Percentiles rank a stretch among this genome's conserved stretches.
phyloP scores from a whole-genome alignment of 2,113 vertebrate species.

The Mixornis gularis region DNA sequence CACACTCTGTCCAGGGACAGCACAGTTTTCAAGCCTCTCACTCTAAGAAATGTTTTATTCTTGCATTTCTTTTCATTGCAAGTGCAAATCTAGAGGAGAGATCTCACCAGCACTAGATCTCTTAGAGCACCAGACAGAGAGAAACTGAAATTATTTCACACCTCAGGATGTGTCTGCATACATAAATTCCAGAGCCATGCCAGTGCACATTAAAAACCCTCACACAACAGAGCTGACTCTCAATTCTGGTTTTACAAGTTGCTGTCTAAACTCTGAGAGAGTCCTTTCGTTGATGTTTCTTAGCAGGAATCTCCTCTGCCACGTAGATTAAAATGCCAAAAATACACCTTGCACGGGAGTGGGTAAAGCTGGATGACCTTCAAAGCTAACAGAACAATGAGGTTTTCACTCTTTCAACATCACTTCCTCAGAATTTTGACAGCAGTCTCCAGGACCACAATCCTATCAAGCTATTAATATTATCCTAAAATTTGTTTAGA shows the following conservation, averaged over 20 bases:
- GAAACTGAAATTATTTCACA: not conserved
- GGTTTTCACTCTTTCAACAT: not conserved
- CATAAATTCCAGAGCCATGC: not conserved
- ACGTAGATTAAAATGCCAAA: not conserved
- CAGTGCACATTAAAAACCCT: not conserved
- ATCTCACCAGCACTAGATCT: not conserved
- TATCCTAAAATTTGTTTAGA: conserved; percentile 10
- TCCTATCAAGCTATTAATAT: not conserved
- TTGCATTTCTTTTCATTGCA: not conserved
- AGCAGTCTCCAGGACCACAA: not conserved
- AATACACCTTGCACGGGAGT: conserved; percentile 14
- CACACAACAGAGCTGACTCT: not conserved
- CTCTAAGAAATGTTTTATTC: not conserved
- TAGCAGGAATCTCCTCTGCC: conserved; percentile 18
- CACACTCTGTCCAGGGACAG: not conserved
- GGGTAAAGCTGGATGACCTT: not conserved
- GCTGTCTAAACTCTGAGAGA: not conserved
- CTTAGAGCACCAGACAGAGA: not conserved
- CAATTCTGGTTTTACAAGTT: not conserved
- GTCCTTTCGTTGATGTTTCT: not conserved
- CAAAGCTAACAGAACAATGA: not conserved
- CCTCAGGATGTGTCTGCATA: not conserved
- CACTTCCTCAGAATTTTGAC: not conserved
- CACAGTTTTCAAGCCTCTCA: not conserved
- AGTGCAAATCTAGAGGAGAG: not conserved